Conservation (phyloP, 2,113 vertebrate genomes). For the Gallinago undulata region DNA sequence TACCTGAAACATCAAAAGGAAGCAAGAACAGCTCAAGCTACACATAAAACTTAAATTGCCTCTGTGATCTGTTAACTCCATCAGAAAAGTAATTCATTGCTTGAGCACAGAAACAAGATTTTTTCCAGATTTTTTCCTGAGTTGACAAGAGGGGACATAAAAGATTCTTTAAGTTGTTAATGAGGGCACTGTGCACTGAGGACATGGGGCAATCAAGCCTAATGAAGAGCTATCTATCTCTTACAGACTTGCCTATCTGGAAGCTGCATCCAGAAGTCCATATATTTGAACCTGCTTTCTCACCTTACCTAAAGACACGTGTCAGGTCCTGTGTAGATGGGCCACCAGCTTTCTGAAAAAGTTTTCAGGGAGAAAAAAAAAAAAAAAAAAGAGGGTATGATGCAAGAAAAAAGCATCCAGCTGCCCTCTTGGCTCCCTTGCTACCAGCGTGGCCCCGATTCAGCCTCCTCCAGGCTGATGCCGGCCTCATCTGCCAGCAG, state of each 20-base stretch:
- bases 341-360: background rate
- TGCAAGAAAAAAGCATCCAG: background rate
- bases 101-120: background rate
- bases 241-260: background rate
- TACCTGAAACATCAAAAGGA: slow-evolving; percentile 19
- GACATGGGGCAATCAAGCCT: background rate
- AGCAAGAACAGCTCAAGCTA: background rate
- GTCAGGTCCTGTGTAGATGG: rapidly evolving
- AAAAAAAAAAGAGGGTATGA: rapidly evolving
- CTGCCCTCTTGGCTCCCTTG: rapidly evolving
- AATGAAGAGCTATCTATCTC: background rate
- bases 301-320: background rate
- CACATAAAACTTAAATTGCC: background rate
- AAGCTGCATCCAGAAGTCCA: background rate
- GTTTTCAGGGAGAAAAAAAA: background rate
- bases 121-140: background rate
- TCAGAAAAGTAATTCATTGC: background rate
- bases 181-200: background rate
- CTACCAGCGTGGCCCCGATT: background rate
- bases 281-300: background rate
- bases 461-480: background rate
- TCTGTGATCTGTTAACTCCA: background rate
- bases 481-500: background rate
- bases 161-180: slow-evolving; percentile 1
- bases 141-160: background rate